A percentile compares a stretch with the other conserved stretches of the same genome.
Conservation (phyloP, 2,888 invertebrate genomes). For the Yponomeuta plumbellus region DNA sequence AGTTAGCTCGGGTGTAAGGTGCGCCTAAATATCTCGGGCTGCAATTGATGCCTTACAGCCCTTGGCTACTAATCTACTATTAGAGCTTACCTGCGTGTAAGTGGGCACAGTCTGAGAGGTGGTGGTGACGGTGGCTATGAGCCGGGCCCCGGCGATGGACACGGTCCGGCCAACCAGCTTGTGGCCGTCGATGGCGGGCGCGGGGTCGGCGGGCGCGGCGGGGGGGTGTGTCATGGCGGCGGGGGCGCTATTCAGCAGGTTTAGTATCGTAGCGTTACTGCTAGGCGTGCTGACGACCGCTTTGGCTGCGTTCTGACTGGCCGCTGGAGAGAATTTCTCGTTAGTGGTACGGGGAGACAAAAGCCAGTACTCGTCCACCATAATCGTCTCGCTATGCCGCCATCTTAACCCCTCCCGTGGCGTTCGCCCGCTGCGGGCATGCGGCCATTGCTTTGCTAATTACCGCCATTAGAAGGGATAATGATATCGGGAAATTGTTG, state of each 20-base stretch:
- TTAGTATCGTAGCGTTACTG: conserved; percentile 85
- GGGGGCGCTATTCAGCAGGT: conserved; percentile 85
- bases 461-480: no score
- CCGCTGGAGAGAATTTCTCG: conserved; percentile 35
- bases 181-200: conserved; percentile 40
- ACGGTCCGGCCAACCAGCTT: conserved; percentile 73
- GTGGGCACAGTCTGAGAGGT: conserved; percentile 55
- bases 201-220: conserved; percentile 36
- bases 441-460: no score
- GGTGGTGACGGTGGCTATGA: conserved; percentile 51
- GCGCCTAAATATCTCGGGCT: no score
- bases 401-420: no score
- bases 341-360: not conserved
- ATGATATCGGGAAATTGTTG: no score
- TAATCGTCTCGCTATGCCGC: no score
- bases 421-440: no score
- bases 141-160: conserved; percentile 70
- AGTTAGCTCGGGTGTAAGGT: no score
- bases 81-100: conserved; percentile 41
- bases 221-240: conserved; percentile 82
- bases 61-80: no score
- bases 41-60: no score
- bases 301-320: conserved; percentile 65
- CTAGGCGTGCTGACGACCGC: conserved; percentile 65
- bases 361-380: no score